Evolutionary conservation across 2,113 vertebrate genomes (phyloP), one percentile per base, ranked within the genome.

Genomic region (Labeo rohita): DNA sequence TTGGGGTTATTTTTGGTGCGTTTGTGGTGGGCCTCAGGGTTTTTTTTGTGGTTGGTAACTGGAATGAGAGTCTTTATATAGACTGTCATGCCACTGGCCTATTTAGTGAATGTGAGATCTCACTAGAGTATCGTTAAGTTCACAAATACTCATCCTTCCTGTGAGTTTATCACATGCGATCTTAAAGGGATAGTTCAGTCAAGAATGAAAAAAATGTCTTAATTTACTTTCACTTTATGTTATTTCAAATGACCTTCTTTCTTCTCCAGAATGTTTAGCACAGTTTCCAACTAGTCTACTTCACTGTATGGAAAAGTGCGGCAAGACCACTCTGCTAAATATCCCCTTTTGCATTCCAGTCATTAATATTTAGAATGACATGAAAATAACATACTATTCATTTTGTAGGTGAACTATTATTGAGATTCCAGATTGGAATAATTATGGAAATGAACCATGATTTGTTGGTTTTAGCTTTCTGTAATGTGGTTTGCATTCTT

Each of bases 11-110:
- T 83, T 50, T 83, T 10, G 10, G 82, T 43, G 18, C 12, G 1
- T 73, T 54, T 84, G 52, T 73, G 66, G 82, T 73, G 81, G 68
- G 36, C 81, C 68, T 83, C 50, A 23, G 68, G 81, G 68, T 56
- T 84, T 83, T 82, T 70, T 83, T 23, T 83, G 47, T 50, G 28
- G 63, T 70, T 70, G 34, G 81, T 59, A 83, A 18, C 65, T 73
- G 68, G 13, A 39, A 84, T 73, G 68, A 45, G 34, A 52, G 23
- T 83, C 80, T 83, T 83, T 83, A 83, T 84, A 73, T 83, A 83
- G 81, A 72, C 66, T 84, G 65, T 66, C 59, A 80, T 70, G 34
- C 52, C 52, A 9, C 68, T 84, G 82, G 50, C 66, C 68, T 73
- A 73, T 59, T 70, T 83, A 83, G 80, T 52, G 65, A 13, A 21